A percentile compares a stretch with the other conserved stretches of the same genome.
Conservation (phyloP, 2,113 vertebrate genomes). For the cattle (Bos taurus) region DNA sequence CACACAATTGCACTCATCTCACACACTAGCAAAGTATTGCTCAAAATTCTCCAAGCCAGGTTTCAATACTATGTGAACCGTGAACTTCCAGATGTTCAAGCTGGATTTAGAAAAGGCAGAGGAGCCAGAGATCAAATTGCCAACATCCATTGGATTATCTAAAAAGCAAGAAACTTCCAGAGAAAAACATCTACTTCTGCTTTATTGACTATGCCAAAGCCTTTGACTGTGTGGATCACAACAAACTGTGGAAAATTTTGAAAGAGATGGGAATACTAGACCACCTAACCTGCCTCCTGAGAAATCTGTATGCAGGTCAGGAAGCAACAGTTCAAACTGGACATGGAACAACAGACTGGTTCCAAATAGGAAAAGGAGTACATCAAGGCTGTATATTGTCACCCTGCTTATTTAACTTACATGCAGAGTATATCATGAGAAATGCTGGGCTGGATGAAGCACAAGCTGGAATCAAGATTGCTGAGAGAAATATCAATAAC, state of each 20-base stretch:
- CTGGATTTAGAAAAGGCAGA: background rate
- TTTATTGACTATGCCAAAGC: background rate
- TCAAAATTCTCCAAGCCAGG: background rate
- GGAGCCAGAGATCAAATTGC: background rate
- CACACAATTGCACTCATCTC: background rate
- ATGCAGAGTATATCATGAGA: background rate
- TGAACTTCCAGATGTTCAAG: background rate
- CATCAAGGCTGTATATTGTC: background rate
- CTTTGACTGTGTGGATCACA: background rate
- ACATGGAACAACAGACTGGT: background rate
- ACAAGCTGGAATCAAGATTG: background rate
- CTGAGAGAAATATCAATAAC: background rate
- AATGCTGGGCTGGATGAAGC: background rate
- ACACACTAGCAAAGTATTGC: background rate
- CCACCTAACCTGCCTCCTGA: background rate
- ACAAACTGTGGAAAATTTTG: background rate
- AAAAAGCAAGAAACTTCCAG: background rate
- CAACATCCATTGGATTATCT: accelerated
- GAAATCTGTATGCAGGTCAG: background rate
- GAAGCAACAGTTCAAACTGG: background rate
- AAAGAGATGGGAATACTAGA: background rate
- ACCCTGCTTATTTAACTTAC: background rate
- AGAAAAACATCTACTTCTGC: background rate
- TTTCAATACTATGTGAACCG: background rate
- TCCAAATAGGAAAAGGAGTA: background rate